Conservation (phyloP, 2,113 vertebrate genomes). For the Ceratotherium simum region DNA sequence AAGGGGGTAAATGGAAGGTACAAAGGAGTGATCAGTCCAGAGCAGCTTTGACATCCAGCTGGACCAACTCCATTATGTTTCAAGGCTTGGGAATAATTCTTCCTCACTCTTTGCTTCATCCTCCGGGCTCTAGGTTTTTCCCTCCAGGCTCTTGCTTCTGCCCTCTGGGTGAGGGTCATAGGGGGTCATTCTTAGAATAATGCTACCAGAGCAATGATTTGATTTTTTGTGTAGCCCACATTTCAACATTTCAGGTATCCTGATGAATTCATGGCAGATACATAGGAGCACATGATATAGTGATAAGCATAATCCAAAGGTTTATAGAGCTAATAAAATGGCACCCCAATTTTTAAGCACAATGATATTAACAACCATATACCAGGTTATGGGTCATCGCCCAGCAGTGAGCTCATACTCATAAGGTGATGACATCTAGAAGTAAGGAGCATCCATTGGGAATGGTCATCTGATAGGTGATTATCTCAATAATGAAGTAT, state of each 20-base stretch:
- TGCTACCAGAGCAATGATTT: neutral
- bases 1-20: neutral
- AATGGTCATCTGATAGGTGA: neutral
- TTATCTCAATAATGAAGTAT: neutral
- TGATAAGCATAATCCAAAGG: neutral
- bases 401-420: neutral
- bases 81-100: neutral
- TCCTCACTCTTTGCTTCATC: neutral
- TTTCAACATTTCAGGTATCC: constrained; percentile 22
- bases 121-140: neutral
- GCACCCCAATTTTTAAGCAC: neutral
- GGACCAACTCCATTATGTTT: neutral
- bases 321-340: constrained; percentile 29
- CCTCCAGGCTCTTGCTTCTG: neutral
- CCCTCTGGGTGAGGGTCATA: neutral
- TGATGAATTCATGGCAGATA: neutral
- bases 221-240: neutral
- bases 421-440: neutral
- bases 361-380: neutral
- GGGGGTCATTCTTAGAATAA: neutral
- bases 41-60: neutral
- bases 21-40: neutral
- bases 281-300: neutral
- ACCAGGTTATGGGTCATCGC: neutral
- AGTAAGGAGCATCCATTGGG: neutral